Conservation (phyloP, 2,888 invertebrate species). For the Pollenia angustigena region DNA sequence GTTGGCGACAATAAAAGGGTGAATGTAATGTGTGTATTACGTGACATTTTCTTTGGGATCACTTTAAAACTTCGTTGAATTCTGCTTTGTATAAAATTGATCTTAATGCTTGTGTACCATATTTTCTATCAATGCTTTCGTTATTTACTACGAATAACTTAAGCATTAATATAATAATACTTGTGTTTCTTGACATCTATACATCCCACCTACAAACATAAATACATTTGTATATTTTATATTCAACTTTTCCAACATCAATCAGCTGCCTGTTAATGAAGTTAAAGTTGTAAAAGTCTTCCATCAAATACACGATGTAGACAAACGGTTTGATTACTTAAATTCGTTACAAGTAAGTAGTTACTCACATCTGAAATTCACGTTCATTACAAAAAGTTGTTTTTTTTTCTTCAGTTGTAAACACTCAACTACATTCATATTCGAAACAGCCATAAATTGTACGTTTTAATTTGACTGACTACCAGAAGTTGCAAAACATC, state of each 20-base stretch:
- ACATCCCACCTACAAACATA: neutral
- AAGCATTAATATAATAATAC: too few species aligned
- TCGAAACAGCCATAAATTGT: constrained; percentile 48
- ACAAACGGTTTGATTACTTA: constrained; percentile 15
- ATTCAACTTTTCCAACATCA: constrained; percentile 18
- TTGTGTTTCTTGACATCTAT: too few species aligned
- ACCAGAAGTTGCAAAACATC: neutral
- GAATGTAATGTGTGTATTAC: too few species aligned
- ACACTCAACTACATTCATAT: neutral
- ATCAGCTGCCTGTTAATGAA: constrained; percentile 67
- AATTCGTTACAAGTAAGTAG: constrained; percentile 24
- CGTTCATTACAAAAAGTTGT: neutral
- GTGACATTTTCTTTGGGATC: too few species aligned
- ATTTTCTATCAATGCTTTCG: too few species aligned
- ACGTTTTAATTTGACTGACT: constrained; percentile 58
- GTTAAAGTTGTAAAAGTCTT: constrained; percentile 47
- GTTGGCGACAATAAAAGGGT: too few species aligned
- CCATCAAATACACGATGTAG: neutral
- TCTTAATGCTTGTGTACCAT: too few species aligned
- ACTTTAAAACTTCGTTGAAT: too few species aligned
- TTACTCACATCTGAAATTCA: neutral
- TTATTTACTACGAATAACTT: too few species aligned
- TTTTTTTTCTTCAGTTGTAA: constrained; percentile 12
- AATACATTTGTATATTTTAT: neutral
- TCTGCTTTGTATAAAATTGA: too few species aligned